These are phyloP conservation scores for Pangasianodon hypophthalmus DNA, from an alignment of 2,113 vertebrate species.

Conservation along the genomic window DNA sequence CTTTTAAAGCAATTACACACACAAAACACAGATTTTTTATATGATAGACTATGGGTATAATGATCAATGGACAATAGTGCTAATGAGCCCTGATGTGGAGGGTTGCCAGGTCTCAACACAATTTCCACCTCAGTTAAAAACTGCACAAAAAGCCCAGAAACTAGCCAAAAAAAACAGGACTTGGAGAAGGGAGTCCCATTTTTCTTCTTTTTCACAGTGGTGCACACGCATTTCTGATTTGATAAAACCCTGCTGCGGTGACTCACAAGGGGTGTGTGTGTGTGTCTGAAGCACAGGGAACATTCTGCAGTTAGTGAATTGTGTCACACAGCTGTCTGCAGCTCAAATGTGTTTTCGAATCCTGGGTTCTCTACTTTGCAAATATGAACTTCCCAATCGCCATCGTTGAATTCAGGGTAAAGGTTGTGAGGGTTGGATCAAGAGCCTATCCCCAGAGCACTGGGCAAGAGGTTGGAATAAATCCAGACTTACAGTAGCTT, in stretches of 20 bases:
- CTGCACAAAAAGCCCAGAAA: neutral
- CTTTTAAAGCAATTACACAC: neutral
- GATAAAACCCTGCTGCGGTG: too few relatives aligned
- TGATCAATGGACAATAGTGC: neutral
- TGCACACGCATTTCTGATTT: neutral
- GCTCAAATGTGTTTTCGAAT: neutral
- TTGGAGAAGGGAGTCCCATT: neutral
- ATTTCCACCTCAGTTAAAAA: neutral
- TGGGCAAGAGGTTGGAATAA: neutral
- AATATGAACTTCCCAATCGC: neutral
- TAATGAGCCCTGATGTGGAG: neutral
- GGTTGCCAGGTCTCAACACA: neutral
- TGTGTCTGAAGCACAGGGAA: neutral
- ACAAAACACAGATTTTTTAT: neutral
- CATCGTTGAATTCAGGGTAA: neutral
- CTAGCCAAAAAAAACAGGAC: neutral
- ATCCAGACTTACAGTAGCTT: neutral
- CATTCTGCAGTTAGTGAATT: neutral
- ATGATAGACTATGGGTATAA: neutral
- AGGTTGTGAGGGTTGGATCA: neutral
- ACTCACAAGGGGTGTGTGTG: too few relatives aligned
- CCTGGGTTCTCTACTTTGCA: neutral
- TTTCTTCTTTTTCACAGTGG: neutral
- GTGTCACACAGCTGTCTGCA: neutral
- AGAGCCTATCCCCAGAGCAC: neutral